These are phyloP conservation scores for Anabacerthia variegaticeps DNA, from an alignment of 2,797 vertebrate genomes.

Conservation along the genomic window DNA sequence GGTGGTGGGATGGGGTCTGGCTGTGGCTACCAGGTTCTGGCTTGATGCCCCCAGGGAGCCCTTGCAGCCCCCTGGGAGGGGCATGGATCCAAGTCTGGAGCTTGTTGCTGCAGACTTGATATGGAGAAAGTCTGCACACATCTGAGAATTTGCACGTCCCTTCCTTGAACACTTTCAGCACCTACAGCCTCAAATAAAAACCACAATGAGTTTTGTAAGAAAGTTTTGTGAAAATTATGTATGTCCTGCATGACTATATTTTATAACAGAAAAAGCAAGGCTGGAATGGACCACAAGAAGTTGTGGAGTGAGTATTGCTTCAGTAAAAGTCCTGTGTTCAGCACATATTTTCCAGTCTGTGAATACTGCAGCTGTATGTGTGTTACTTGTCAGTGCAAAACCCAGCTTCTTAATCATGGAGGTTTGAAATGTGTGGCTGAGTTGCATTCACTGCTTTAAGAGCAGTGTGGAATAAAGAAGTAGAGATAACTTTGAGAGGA, in stretches of 20 bases:
- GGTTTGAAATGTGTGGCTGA: neutral
- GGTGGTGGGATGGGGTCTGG: neutral
- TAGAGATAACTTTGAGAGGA: neutral
- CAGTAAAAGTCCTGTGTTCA: neutral
- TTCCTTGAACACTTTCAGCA: neutral
- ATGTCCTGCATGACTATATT: neutral
- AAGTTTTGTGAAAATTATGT: neutral
- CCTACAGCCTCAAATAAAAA: neutral
- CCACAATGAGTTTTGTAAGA: neutral
- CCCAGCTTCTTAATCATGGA: neutral
- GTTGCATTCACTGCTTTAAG: neutral
- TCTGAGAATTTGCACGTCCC: neutral
- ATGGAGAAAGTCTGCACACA: neutral
- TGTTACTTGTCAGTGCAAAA: neutral
- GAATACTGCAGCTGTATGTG: neutral
- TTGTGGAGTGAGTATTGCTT: neutral
- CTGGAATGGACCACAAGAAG: neutral
- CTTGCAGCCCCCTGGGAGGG: neutral
- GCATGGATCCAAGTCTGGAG: neutral
- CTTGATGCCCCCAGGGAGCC: fast-evolving
- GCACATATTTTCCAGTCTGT: neutral
- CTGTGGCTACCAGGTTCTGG: neutral
- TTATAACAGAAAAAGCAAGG: neutral
- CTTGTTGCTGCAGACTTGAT: neutral
- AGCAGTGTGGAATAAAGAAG: neutral